phyloP scores from a whole-genome alignment of 2,888 invertebrate genomes.

The Sceliomorpha sp. region DNA sequence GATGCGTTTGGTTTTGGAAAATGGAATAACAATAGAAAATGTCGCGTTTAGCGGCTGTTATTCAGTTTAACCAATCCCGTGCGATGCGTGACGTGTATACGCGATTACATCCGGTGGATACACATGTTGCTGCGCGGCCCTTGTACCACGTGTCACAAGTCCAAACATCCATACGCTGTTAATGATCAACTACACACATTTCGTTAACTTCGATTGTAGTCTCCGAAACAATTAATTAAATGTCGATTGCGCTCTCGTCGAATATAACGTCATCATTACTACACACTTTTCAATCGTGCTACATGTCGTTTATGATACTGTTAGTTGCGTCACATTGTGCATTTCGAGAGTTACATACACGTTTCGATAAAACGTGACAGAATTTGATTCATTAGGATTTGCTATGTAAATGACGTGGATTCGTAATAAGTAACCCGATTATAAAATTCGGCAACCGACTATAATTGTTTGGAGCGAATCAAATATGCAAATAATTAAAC shows the following conservation, averaged over 20 bases:
- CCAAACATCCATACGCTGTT: conserved; percentile 21
- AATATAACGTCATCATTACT: conserved; percentile 14
- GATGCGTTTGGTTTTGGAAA: conserved; percentile 18
- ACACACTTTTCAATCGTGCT: not conserved
- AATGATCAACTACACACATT: conserved; percentile 35
- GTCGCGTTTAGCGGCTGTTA: conserved; percentile 33
- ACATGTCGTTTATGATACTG: not conserved
- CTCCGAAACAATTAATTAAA: conserved; percentile 34
- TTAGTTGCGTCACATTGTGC: conserved; percentile 6
- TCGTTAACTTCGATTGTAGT: conserved; percentile 32
- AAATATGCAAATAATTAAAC: no score
- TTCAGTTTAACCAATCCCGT: conserved; percentile 31
- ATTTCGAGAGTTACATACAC: no score
- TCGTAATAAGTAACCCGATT: no score
- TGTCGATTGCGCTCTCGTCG: conserved; percentile 26
- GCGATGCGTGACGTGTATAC: conserved; percentile 27
- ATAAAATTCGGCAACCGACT: no score
- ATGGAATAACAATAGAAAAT: conserved; percentile 36
- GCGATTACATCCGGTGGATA: conserved; percentile 27
- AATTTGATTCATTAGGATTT: no score
- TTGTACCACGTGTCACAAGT: conserved; percentile 31
- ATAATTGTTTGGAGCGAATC: no score
- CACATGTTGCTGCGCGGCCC: conserved; percentile 19
- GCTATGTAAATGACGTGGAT: no score
- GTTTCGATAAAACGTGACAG: no score